Evolutionary conservation across 2,797 vertebrate species (phyloP), one percentile per base, ranked within the genome.

Genomic region (Gorsachius magnificus): DNA sequence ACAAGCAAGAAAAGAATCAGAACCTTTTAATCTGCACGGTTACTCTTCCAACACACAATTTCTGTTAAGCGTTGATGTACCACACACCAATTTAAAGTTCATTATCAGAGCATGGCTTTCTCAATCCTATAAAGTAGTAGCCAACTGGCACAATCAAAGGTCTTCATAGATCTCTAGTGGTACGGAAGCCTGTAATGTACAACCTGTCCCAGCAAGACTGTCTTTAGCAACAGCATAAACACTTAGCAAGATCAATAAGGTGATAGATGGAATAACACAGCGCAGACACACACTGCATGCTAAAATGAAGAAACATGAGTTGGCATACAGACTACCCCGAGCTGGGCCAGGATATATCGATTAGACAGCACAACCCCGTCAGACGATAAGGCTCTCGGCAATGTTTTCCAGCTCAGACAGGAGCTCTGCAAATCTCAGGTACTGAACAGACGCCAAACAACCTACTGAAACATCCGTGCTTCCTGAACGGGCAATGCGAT

Each of bases 111-210:
- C 2, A 0, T 15, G 48, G 83, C 74, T 94, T 79, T 93, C 83
- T 22, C 65, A 94, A 22, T 7, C 85, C 89, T 36, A 1, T 3
- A n/a, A 10, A 38, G 29, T 2, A 65, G 89, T 25, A 33, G 83
- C 72, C 95, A 95, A 58, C 50, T 91, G 85, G 61, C 94, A 88
- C 82, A 79, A 13, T 5, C 78, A 54, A 64, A 83, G 95, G 33
- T 41, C 68, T 70, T 57, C 91, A 46, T 2, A 50, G 91, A 82
- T 57, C 60, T 51, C 64, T 26, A 9, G 56, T 1, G 26, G 31
- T 6, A 77, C 2, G 12, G 84, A 68, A 58, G 81, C 46, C 68
- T 41, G 4, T 0, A 11, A 20, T 8, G 88, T 64, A 96, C 88
- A 90, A 19, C 77, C 92, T 85, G 80, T 89, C 93, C 90, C 83